Percentiles rank a stretch among this genome's conserved stretches.
Evolutionary conservation across 2,888 invertebrate species (phyloP).

Genomic region (Agrotis exclamationis): DNA sequence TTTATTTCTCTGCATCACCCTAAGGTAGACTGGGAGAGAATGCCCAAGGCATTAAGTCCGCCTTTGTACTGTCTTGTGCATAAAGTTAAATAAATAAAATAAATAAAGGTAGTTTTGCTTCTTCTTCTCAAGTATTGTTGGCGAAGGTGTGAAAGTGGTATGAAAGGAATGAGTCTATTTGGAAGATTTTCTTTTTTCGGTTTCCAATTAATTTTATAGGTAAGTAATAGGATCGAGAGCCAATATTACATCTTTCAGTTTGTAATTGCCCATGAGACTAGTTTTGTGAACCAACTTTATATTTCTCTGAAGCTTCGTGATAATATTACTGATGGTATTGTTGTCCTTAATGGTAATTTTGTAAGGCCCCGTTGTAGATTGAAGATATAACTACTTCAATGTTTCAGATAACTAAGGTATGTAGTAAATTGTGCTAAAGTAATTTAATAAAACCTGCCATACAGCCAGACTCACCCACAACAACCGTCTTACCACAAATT

Average conservation of each 20-base stretch:
- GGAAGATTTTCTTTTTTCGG: too few species aligned
- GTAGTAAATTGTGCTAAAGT: background rate
- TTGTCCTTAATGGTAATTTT: background rate
- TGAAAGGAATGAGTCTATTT: background rate
- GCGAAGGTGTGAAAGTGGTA: too few species aligned
- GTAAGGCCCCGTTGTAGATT: background rate
- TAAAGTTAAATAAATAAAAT: too few species aligned
- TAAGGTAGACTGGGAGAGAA: too few species aligned
- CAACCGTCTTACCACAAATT: background rate
- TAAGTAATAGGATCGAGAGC: too few species aligned
- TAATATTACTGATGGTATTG: background rate
- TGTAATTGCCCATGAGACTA: background rate
- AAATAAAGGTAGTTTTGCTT: background rate
- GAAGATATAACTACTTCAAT: background rate
- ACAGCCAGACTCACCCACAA: background rate
- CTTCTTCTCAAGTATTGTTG: background rate
- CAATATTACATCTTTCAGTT: background rate
- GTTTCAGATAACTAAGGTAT: background rate
- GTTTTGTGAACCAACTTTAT: too few species aligned
- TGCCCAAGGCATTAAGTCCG: too few species aligned
- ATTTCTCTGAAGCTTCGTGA: background rate
- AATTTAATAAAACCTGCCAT: background rate
- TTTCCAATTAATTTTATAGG: too few species aligned
- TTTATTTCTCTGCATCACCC: too few species aligned
- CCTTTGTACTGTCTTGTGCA: too few species aligned